Base-by-base conservation (phyloP, 2,888 invertebrate species). In the Drosophila trichaetosa region DNA sequence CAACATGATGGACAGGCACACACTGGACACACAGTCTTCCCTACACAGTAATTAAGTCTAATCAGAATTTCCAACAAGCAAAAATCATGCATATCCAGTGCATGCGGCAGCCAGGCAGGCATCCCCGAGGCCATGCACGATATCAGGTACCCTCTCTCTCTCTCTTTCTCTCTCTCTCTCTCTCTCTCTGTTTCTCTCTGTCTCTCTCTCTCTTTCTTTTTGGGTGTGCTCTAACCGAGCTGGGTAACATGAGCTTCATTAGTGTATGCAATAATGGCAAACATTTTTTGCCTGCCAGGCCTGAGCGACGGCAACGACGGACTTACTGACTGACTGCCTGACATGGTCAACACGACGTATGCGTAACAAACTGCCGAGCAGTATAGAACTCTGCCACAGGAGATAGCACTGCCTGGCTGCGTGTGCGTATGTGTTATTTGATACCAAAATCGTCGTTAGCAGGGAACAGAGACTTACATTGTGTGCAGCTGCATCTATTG, bases 251-350 rank as follows among this genome's bases (percentile, higher is more conserved):
- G 90, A 88, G 87, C 90, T 89, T 87, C 90, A 90, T 88, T 87
- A 87, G 87, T 87, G 90, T 88, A 89, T 83, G 90, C 87, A 89
- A 87, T 89, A 87, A 90, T 87, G 87, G 89, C 89, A 88, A 87
- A 89, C 84, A 85, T 88, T 87, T 90, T 90, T 88, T 85, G 89
- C 85, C 90, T 87, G 88, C 88, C 85, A 89, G 87, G 87, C 84
- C 87, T 83, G 63, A 79, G 73, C 73, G 79, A 78, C 58, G 61
- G 62, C 62, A 49, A 62, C 58, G 72, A 58, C 69, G 76, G 64
- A 58, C 56, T 63, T 64, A 36, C 51, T 61, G 60, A 70, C 73
- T 77, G 70, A 53, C 21, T 38, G n/a, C 54, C 80, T 80, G 76
- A 79, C 76, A 78, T 80, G 73, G 80, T 65, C 75, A 69, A 69